phyloP scores from a whole-genome alignment of 2,888 invertebrate genomes.

The Leptopterna dolabrata region DNA sequence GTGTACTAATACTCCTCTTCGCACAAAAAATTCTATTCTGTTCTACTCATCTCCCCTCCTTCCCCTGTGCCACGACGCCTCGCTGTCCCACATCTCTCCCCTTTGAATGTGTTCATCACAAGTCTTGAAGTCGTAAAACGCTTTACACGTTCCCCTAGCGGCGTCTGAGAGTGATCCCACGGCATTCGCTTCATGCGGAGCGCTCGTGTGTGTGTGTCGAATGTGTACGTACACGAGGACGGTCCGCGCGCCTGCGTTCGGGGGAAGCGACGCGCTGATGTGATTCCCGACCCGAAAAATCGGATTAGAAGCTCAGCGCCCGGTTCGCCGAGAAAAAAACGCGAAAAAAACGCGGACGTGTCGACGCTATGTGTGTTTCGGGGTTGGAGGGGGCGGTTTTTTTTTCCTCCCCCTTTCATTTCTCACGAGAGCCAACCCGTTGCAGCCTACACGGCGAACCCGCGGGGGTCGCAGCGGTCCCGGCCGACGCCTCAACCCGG shows the following conservation, averaged over 20 bases:
- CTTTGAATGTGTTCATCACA: neutral
- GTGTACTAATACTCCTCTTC: too few species aligned
- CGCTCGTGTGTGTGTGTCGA: neutral
- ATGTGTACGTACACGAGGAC: neutral
- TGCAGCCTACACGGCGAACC: neutral
- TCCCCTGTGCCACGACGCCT: neutral
- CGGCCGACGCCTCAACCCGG: neutral
- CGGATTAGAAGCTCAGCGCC: neutral
- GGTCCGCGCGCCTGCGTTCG: neutral
- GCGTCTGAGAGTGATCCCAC: neutral
- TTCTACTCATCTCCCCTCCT: too few species aligned
- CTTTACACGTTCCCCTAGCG: neutral
- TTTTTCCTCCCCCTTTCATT: too few species aligned
- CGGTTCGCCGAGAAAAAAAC: neutral
- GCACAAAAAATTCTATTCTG: too few species aligned
- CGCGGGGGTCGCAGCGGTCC: neutral
- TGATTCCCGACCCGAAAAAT: constrained; percentile 3
- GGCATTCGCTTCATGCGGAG: neutral
- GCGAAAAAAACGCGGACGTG: neutral
- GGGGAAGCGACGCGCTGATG: neutral
- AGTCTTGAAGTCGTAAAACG: neutral
- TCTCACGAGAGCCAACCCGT: too few species aligned
- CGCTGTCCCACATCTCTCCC: neutral
- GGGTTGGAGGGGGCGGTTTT: neutral
- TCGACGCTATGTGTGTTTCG: neutral